Evolutionary conservation across 37 sponge, comb jelly and placozoan species (phyloP).

Genomic region (Cliona cf. orientalis): DNA sequence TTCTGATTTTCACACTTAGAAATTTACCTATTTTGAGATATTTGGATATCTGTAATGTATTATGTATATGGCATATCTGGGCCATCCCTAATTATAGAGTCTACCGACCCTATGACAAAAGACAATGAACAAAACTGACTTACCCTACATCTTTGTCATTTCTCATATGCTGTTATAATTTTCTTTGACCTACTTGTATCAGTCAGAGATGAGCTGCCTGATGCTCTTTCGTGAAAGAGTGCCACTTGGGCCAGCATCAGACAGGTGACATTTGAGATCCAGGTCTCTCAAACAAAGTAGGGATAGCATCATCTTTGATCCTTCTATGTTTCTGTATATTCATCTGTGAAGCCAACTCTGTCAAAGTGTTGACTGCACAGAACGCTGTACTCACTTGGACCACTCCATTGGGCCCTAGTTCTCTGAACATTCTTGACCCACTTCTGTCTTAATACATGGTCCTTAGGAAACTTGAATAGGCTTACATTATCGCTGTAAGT

Average conservation of each 20-base stretch:
- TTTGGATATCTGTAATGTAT: too few species aligned
- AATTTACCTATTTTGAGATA: too few species aligned
- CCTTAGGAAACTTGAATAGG: neutral
- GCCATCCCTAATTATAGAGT: too few species aligned
- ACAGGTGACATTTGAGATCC: too few species aligned
- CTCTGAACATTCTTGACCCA: neutral
- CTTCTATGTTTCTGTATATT: neutral
- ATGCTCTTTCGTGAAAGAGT: too few species aligned
- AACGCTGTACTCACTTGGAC: too few species aligned
- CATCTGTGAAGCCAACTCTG: neutral
- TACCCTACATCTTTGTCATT: neutral
- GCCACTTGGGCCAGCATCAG: too few species aligned
- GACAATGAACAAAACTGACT: too few species aligned
- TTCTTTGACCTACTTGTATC: neutral
- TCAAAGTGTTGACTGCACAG: neutral
- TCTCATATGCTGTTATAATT: neutral
- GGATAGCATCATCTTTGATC: neutral
- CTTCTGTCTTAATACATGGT: neutral
- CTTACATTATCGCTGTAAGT: conserved; percentile 1
- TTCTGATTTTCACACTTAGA: too few species aligned
- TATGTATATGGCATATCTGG: too few species aligned
- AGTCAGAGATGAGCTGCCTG: neutral
- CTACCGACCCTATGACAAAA: too few species aligned
- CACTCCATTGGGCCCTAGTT: neutral
- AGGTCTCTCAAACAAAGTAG: neutral